Evolutionary conservation across 1,140 invertebrate genomes (phyloP), one percentile per base, ranked within the genome.

Genomic region (Proctacanthus coquilletti): DNA sequence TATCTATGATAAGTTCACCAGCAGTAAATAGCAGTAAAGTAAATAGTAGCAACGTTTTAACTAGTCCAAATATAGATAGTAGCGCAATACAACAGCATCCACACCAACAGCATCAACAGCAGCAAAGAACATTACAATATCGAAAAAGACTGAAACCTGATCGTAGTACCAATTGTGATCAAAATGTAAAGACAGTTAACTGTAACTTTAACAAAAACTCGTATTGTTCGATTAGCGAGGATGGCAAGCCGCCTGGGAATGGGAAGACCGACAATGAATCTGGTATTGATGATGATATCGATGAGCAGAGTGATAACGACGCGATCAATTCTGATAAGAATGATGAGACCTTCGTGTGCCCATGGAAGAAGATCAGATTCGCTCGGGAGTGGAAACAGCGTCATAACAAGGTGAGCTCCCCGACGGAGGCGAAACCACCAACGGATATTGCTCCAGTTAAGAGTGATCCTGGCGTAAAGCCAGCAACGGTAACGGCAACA

Each of bases 361-460:
- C 56, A 4, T 60, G 56, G 56, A 60, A 60, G 35, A 60, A 60
- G 42, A 60, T 59, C 10, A 48, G 56, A 4, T 60, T 48, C 41
- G 56, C 56, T 17, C 42, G 56, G 3, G 56, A 60, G 46, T 49
- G 54, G 5, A 59, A 56, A 38, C 56, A 53, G 34, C 46, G 51
- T n/a, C 50, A 57, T 19, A 30, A 20, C 18, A 39, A 21, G 23
- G n/a, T 8, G 23, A 25, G n/a, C 6, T 8, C 23, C 23, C n/a
- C n/a, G n/a, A 25, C n/a, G 23, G n/a, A 25, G n/a, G 6, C n/a
- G 23, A 25, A 25, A 25, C 6, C 6, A 25, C n/a, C n/a, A n/a
- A 25, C 6, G n/a, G n/a, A 25, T 25, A n/a, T 25, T 25, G 23
- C n/a, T 8, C 23, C 23, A 25, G 23, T 25, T 25, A 25, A 25